These are phyloP conservation scores for Saguinus midas DNA, from an alignment of 2,113 vertebrate genomes.

Conservation along the genomic window DNA sequence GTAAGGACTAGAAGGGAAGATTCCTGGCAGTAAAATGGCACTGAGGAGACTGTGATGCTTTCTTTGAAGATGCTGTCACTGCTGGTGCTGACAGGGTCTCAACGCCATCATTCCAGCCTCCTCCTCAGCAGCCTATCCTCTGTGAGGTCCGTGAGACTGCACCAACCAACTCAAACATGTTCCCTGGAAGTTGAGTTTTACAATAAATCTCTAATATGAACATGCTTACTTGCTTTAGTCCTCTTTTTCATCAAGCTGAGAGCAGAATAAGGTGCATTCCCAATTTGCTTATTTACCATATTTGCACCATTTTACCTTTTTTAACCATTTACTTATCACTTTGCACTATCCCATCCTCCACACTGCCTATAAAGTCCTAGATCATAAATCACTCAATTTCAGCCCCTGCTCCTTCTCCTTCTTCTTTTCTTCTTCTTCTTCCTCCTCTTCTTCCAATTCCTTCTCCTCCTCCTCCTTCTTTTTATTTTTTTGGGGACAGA, in stretches of 20 bases:
- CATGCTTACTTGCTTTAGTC: neutral
- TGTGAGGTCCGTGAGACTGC: neutral
- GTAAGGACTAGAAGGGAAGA: neutral
- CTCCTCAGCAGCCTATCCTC: neutral
- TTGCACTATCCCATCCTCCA: neutral
- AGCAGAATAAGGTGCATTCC: neutral
- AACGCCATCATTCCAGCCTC: fast-evolving
- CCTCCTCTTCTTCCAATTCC: too few relatives aligned
- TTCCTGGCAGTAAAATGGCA: neutral
- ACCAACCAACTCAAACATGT: too few relatives aligned
- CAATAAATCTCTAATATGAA: neutral
- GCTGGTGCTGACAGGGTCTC: neutral
- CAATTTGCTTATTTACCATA: neutral
- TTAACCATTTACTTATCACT: neutral
- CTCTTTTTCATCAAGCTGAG: neutral
- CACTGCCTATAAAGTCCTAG: neutral
- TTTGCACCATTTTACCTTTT: neutral
- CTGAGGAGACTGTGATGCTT: fast-evolving
- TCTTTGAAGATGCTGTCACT: too few relatives aligned
- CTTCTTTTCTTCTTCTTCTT: too few relatives aligned
- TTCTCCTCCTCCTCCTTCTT: too few relatives aligned
- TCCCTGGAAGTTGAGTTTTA: neutral
- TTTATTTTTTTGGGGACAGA: too few relatives aligned
- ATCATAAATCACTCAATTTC: neutral
- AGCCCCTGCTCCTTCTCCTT: too few relatives aligned